Conservation (phyloP, 1,140 invertebrate species). For the Schlechtendalia chinensis region DNA sequence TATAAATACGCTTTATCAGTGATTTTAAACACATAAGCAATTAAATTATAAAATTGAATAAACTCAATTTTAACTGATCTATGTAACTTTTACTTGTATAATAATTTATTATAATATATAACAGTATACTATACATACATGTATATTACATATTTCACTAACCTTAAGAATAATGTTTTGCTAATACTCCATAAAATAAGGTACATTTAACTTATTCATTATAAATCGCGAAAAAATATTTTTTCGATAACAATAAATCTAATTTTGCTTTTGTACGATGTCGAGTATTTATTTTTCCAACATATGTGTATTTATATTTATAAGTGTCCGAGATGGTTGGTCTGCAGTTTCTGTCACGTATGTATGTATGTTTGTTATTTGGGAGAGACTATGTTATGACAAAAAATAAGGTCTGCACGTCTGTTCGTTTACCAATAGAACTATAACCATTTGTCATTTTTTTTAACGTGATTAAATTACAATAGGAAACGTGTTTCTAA, state of each 20-base stretch:
- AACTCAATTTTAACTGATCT: too few species aligned
- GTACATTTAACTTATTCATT: background rate
- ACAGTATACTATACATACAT: background rate
- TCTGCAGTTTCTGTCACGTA: conserved; percentile 1
- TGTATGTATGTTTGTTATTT: conserved; percentile 2
- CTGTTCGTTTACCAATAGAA: conserved; percentile 1
- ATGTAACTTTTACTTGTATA: too few species aligned
- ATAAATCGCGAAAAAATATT: background rate
- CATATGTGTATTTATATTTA: background rate
- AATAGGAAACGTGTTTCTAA: background rate
- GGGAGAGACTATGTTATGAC: background rate
- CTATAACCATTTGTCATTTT: background rate
- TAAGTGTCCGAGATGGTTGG: background rate
- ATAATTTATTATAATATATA: too few species aligned
- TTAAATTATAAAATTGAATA: too few species aligned
- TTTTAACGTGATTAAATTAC: conserved; percentile 19
- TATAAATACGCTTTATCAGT: too few species aligned
- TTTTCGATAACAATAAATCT: background rate
- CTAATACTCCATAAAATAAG: background rate
- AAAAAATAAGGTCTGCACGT: background rate
- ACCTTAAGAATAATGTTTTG: background rate
- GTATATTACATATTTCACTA: background rate
- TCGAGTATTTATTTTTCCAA: background rate
- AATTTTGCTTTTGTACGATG: background rate
- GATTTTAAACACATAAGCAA: too few species aligned